These are phyloP conservation scores for Chamaetylas fuelleborni DNA, from an alignment of 2,113 vertebrate species.

Conservation along the genomic window DNA sequence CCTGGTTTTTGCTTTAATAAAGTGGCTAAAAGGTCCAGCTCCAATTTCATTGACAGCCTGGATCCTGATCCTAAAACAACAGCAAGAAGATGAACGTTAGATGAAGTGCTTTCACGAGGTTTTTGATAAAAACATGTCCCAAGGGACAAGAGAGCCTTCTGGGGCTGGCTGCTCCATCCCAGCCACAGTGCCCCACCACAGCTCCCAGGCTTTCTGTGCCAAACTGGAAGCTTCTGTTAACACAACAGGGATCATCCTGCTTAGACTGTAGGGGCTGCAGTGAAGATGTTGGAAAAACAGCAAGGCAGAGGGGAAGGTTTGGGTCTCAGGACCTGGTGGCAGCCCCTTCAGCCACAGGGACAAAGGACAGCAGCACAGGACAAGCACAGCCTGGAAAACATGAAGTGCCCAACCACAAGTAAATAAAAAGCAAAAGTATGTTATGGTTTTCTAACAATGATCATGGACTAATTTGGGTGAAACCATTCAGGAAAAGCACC, in stretches of 20 bases:
- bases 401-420: background rate
- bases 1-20: conserved; percentile 86
- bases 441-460: background rate
- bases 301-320: background rate
- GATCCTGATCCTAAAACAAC: conserved; percentile 82
- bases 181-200: background rate
- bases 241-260: background rate
- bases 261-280: background rate
- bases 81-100: background rate
- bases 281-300: background rate
- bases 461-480: background rate
- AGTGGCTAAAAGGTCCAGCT: conserved; percentile 84
- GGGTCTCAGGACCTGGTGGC: background rate
- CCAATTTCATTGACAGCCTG: conserved; percentile 93
- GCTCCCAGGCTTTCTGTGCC: background rate
- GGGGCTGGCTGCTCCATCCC: background rate
- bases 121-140: background rate
- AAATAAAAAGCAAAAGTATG: background rate
- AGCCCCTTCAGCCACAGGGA: background rate
- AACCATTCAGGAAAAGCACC: background rate
- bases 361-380: background rate
- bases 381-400: background rate
- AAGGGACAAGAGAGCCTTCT: background rate
- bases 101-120: background rate
- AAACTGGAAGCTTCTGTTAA: background rate